phyloP scores from a whole-genome alignment of 2,797 vertebrate genomes.

The Sebastes oblongus region DNA sequence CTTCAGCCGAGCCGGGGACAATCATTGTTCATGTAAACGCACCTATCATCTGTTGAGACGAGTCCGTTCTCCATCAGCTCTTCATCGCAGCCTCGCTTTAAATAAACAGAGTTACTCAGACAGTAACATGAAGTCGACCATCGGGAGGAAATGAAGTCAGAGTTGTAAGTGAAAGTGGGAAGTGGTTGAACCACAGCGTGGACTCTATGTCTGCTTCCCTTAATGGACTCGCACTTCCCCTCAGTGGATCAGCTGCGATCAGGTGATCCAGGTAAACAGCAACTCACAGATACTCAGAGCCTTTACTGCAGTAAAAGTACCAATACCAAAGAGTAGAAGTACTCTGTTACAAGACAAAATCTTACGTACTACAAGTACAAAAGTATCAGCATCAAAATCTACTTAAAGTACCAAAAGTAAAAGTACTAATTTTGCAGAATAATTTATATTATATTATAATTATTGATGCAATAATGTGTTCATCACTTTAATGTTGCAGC shows the following conservation, averaged over 20 bases:
- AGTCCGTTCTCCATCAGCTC: conserved; percentile 41
- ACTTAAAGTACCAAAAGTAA: background rate
- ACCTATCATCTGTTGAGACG: conserved; percentile 24
- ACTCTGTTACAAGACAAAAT: background rate
- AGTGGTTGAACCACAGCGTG: conserved; percentile 5
- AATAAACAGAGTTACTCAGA: background rate
- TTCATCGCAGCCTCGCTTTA: background rate
- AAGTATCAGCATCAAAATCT: background rate
- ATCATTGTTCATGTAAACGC: background rate
- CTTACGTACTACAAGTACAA: too few relatives aligned
- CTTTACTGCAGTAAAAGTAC: background rate
- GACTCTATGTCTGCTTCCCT: conserved; percentile 15
- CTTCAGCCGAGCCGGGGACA: background rate
- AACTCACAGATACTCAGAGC: background rate
- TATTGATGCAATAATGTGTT: background rate
- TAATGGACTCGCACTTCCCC: conserved; percentile 16
- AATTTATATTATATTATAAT: background rate
- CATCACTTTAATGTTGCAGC: too few relatives aligned
- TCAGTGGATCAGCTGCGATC: background rate
- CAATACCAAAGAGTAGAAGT: background rate
- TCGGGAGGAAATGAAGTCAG: conserved; percentile 13
- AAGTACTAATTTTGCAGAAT: background rate
- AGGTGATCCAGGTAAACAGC: background rate
- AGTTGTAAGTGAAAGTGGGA: conserved; percentile 34
- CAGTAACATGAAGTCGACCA: too few relatives aligned